Percentiles rank a stretch among this genome's conserved stretches.
These are phyloP conservation scores for Sebastes vulpes DNA, from an alignment of 2,797 vertebrate species.

Conservation along the genomic window DNA sequence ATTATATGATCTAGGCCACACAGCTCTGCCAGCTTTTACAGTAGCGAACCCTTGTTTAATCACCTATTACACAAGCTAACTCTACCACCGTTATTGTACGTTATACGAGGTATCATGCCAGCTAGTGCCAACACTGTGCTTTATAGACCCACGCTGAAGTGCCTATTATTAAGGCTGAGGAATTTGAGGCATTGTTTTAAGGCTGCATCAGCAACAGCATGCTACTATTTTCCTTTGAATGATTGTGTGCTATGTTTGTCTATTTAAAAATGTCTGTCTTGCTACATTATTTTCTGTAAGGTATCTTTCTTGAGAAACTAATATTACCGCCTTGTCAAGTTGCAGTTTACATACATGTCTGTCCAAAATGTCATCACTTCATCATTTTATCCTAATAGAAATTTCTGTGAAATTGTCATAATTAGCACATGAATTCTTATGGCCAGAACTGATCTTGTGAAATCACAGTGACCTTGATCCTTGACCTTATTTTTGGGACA, in stretches of 20 bases:
- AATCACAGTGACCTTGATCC: no score
- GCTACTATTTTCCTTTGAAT: slow-evolving; percentile 1
- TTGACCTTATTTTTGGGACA: no score
- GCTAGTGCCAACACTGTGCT: slow-evolving; percentile 38
- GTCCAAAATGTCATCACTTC: no score
- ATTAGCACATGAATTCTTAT: no score
- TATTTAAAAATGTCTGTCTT: background rate
- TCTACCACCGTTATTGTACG: slow-evolving; percentile 18
- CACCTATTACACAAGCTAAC: slow-evolving; percentile 38
- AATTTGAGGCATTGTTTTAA: slow-evolving; percentile 33
- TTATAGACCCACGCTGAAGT: slow-evolving; percentile 26
- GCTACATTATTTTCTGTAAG: background rate
- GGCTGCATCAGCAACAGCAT: slow-evolving; percentile 8
- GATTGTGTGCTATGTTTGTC: background rate
- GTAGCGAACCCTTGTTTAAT: slow-evolving; percentile 44
- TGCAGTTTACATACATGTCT: no score
- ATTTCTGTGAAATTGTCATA: no score
- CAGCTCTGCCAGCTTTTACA: slow-evolving; percentile 41
- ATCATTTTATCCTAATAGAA: no score
- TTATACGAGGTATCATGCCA: slow-evolving; percentile 33
- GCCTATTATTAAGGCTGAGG: slow-evolving; percentile 24
- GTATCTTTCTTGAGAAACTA: background rate
- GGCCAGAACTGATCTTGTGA: no score
- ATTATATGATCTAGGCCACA: slow-evolving; percentile 41
- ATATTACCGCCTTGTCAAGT: no score